Evolutionary conservation across 2,888 invertebrate species (phyloP), one percentile per base, ranked within the genome.

Genomic region (Catocala sponsa): DNA sequence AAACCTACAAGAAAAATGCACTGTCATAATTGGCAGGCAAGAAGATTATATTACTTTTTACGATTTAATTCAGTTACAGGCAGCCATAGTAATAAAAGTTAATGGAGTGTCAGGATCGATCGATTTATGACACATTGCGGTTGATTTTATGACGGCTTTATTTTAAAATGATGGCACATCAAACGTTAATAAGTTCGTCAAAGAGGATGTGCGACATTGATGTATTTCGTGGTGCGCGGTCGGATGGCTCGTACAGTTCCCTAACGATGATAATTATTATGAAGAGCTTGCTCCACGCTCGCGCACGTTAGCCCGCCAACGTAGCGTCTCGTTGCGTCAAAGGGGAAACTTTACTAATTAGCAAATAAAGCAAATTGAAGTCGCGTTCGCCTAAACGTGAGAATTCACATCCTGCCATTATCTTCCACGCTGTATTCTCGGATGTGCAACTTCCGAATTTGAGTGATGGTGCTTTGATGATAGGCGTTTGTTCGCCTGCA

Each of bases 291-390:
- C 76, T 70, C 69, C 70, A 70, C 71, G 75, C 69, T 76, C 76
- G 70, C 68, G 64, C 77, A 74, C 78, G 77, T 76, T 67, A 74
- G 65, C 72, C 71, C 56, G 64, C 68, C 68, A 68, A 71, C 73
- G 64, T 71, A 64, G 66, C 69, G 76, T 76, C 79, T 79, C 65
- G 64, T 72, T 60, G 70, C 82, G 80, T 88, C 89, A 89, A 89
- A 88, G 87, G 72, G 79, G 80, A 84, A 91, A 91, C 89, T 91
- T 91, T 86, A 81, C 87, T 91, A 91, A 91, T 91, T 91, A 91
- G 88, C 88, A 88, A 91, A 91, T 91, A 91, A 90, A 87, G 84
- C 85, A 83, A 86, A 89, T 86, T 86, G 87, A 86, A 87, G 84
- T 84, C 81, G 81, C 86, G 83, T 85, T 85, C 78, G 75, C 59